phyloP scores from a whole-genome alignment of 2,113 vertebrate species.

The Heptranchias perlo region DNA sequence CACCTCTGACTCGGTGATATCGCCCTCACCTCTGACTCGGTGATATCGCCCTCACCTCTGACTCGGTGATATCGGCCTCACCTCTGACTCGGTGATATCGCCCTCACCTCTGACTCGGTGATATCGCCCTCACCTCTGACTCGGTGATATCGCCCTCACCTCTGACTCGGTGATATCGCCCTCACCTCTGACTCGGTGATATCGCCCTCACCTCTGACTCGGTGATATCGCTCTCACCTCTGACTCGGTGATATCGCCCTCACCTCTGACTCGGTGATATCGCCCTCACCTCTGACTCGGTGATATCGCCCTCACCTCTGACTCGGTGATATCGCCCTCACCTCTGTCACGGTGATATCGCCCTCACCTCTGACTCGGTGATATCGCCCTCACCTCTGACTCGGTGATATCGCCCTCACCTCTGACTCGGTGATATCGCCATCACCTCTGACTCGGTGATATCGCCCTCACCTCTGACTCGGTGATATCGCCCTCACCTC shows the following conservation, averaged over 20 bases:
- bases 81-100: background rate
- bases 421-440: background rate
- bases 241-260: background rate
- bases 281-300: background rate
- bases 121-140: background rate
- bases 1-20: background rate
- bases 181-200: background rate
- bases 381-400: background rate
- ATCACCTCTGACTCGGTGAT: background rate
- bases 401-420: background rate
- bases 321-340: background rate
- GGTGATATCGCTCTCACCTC: too few relatives aligned
- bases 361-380: background rate
- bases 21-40: background rate
- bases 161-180: background rate
- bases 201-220: background rate
- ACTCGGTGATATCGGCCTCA: background rate
- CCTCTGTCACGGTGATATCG: too few relatives aligned
- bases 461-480: background rate
- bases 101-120: background rate
- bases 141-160: background rate
- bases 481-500: too few relatives aligned
- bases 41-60: background rate
- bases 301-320: background rate
- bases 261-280: background rate